Evolutionary conservation across 2,888 invertebrate genomes (phyloP).

Genomic region (Tethea ocularis): DNA sequence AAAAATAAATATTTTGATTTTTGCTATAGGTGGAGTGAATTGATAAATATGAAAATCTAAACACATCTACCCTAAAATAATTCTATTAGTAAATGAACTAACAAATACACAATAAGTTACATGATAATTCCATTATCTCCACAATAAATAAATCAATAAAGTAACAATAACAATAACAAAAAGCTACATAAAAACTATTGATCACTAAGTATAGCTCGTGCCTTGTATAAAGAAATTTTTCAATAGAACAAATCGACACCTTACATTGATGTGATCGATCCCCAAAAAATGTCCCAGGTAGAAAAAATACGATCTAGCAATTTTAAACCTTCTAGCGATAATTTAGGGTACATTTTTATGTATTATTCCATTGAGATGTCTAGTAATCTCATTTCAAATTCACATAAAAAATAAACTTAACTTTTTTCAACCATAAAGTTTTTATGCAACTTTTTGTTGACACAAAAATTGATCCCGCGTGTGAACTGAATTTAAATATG

Average conservation of each 20-base stretch:
- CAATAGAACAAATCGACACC: constrained; percentile 35
- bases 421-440: neutral
- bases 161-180: neutral
- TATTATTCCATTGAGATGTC: neutral
- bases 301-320: constrained; percentile 18
- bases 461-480: constrained; percentile 43
- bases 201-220: constrained; percentile 35
- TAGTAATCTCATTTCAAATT: neutral
- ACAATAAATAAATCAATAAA: neutral
- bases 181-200: neutral
- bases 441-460: constrained; percentile 27
- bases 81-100: no score
- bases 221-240: constrained; percentile 26
- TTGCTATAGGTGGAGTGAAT: no score
- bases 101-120: no score
- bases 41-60: no score
- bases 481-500: constrained; percentile 53
- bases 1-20: no score
- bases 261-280: constrained; percentile 39
- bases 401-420: constrained; percentile 1
- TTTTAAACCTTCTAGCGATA: neutral
- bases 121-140: neutral
- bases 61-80: no score
- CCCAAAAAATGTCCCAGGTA: constrained; percentile 30
- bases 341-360: neutral